Evolutionary conservation across 2,113 vertebrate genomes (phyloP).

Genomic region (Seriola aureovittata): DNA sequence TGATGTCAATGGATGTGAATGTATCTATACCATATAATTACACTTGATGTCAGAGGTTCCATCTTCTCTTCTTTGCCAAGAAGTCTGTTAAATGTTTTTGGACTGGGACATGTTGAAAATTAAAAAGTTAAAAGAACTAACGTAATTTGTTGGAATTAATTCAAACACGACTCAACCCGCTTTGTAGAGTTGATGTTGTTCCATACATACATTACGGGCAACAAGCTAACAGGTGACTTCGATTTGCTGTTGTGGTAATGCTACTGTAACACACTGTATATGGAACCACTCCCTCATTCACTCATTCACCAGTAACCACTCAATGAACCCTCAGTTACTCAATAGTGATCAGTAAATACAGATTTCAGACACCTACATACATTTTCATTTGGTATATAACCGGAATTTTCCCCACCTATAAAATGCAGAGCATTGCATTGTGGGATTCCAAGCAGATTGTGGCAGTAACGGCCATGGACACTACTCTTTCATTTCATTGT

Average conservation of each 20-base stretch:
- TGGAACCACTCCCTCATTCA: no score
- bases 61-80: neutral
- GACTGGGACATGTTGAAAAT: neutral
- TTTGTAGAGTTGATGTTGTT: neutral
- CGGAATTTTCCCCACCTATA: no score
- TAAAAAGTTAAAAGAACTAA: neutral
- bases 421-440: no score
- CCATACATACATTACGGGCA: neutral
- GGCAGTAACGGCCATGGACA: no score
- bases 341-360: no score
- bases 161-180: neutral
- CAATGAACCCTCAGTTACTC: no score
- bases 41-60: neutral
- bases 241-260: neutral
- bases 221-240: neutral
- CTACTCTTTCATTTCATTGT: no score
- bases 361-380: no score
- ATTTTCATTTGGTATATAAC: no score
- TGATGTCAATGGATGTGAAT: conserved; percentile 15
- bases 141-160: neutral
- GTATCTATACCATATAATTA: neutral
- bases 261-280: no score
- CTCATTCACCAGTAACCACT: no score
- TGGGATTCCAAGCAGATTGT: no score
- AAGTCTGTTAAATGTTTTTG: neutral